Conservation (phyloP, 2,888 invertebrate species). For the Epirrhoe alternata region DNA sequence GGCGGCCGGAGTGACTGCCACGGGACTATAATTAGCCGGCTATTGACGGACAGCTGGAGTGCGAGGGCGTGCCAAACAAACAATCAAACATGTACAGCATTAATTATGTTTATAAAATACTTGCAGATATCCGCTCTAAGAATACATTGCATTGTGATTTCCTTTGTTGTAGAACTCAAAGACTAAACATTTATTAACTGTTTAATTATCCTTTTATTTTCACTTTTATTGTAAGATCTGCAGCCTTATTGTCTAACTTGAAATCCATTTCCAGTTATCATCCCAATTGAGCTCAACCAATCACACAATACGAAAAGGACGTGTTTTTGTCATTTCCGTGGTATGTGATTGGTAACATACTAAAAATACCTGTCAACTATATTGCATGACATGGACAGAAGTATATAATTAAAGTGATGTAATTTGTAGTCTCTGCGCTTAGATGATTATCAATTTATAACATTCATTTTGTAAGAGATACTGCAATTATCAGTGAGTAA, state of each 20-base stretch:
- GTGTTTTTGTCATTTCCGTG: too few species aligned
- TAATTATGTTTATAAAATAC: slow-evolving; percentile 31
- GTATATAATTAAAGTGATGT: slow-evolving; percentile 8
- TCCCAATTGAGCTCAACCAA: too few species aligned
- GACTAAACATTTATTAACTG: not conserved
- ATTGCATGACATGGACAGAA: not conserved
- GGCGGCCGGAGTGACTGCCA: slow-evolving; percentile 36
- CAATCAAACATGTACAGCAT: slow-evolving; percentile 50
- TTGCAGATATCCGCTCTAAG: slow-evolving; percentile 29
- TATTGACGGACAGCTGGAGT: slow-evolving; percentile 61
- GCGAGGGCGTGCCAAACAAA: slow-evolving; percentile 69
- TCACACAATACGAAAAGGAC: too few species aligned
- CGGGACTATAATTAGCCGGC: slow-evolving; percentile 39
- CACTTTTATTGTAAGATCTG: too few species aligned
- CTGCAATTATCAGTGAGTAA: slow-evolving; percentile 16
- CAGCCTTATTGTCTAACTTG: too few species aligned
- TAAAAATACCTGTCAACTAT: too few species aligned
- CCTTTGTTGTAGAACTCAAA: not conserved
- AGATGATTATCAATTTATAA: slow-evolving; percentile 26
- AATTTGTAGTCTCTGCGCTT: slow-evolving; percentile 16
- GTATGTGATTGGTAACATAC: too few species aligned
- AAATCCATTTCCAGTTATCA: too few species aligned
- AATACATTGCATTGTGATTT: slow-evolving; percentile 20
- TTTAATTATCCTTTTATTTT: not conserved
- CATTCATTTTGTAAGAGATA: slow-evolving; percentile 22